phyloP scores from a whole-genome alignment of 2,888 invertebrate species.

The Melieria crassipennis region DNA sequence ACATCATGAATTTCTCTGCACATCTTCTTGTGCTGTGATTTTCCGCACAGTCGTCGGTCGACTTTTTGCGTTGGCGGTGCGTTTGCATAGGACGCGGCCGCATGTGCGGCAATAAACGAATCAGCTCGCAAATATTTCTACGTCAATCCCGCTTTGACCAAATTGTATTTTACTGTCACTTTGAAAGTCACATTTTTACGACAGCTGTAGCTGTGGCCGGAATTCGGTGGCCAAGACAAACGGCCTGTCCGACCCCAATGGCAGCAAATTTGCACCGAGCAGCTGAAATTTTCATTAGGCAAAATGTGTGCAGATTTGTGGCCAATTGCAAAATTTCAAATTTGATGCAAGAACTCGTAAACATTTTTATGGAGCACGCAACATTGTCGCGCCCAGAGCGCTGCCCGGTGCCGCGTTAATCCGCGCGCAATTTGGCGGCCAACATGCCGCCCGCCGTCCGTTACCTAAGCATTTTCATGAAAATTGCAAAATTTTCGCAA shows the following conservation, averaged over 20 bases:
- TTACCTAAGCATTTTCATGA: neutral
- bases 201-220: neutral
- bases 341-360: conserved; percentile 4
- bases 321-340: conserved; percentile 15
- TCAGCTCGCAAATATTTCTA: neutral
- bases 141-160: neutral
- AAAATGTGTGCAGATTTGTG: conserved; percentile 25
- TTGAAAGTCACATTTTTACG: conserved; percentile 1
- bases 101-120: too few species aligned
- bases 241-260: neutral
- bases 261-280: neutral
- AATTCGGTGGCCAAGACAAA: neutral
- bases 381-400: neutral
- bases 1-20: too few species aligned
- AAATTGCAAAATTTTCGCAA: neutral
- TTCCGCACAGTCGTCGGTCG: too few species aligned
- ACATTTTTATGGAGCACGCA: conserved; percentile 1
- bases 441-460: neutral
- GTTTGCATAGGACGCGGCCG: too few species aligned
- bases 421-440: neutral
- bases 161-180: conserved; percentile 9
- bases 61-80: too few species aligned
- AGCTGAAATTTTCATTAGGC: conserved; percentile 33
- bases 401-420: neutral
- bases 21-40: too few species aligned